phyloP scores from a whole-genome alignment of 1,140 invertebrate species.

The Homarus americanus region DNA sequence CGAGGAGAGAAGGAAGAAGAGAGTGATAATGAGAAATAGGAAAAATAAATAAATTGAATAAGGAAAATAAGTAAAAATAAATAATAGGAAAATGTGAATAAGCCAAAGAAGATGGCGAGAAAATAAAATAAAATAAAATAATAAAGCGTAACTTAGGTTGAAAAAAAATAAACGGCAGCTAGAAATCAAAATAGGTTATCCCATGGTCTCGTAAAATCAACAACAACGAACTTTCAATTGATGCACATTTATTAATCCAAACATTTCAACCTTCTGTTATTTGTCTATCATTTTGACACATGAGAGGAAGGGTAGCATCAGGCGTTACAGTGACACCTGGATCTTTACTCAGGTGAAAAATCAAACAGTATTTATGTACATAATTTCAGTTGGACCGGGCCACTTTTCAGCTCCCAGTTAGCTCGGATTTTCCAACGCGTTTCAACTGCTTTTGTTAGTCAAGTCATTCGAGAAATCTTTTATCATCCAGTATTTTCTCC shows the following conservation, averaged over 20 bases:
- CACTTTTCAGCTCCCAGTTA: not conserved
- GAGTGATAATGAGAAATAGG: not conserved
- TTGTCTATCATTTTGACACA: not conserved
- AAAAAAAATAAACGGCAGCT: not conserved
- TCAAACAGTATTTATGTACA: not conserved
- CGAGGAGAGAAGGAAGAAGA: not conserved
- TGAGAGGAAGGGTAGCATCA: no score
- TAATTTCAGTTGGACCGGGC: not conserved
- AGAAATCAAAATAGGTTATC: no score
- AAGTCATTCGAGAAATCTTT: no score
- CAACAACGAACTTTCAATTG: no score
- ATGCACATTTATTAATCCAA: no score
- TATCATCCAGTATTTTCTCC: no score
- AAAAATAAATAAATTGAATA: not conserved
- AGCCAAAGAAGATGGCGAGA: no score
- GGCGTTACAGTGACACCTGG: not conserved
- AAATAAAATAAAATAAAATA: no score
- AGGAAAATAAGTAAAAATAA: no score
- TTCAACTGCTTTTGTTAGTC: no score
- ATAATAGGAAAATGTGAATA: no score
- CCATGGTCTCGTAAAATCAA: no score
- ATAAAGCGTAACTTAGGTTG: not conserved
- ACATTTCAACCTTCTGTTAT: not conserved
- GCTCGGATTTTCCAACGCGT: not conserved
- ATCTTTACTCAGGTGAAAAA: not conserved